Percentiles rank a stretch among this genome's conserved stretches.
phyloP scores from a whole-genome alignment of 2,113 vertebrate genomes.

The Apus apus region DNA sequence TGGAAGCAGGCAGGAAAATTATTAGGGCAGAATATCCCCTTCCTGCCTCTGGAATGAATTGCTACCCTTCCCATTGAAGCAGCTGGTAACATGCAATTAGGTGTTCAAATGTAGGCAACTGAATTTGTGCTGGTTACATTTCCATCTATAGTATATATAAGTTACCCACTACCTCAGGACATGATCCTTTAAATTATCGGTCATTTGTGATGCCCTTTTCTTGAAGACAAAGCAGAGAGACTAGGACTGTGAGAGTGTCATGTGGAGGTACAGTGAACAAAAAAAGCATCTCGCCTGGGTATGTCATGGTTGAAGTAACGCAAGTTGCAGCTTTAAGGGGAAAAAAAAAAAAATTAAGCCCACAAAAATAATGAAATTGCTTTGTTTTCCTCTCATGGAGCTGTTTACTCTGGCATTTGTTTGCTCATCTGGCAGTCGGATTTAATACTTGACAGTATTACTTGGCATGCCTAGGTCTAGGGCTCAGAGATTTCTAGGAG shows the following conservation, averaged over 20 bases:
- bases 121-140: background rate
- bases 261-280: background rate
- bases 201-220: background rate
- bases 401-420: background rate
- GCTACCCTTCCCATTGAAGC: background rate
- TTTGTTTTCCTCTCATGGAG: background rate
- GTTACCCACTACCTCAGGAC: background rate
- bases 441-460: background rate
- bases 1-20: background rate
- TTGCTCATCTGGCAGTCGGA: background rate
- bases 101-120: background rate
- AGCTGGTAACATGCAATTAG: background rate
- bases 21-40: background rate
- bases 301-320: background rate
- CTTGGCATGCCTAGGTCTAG: background rate
- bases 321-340: background rate
- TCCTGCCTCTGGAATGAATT: background rate
- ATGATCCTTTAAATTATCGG: background rate
- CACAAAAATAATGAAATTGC: background rate
- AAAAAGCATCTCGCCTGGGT: background rate
- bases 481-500: background rate
- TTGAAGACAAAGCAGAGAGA: background rate
- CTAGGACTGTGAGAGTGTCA: background rate
- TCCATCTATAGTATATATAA: background rate
- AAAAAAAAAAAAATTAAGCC: background rate